phyloP scores from a whole-genome alignment of 2,888 invertebrate genomes.

The Diadegma fenestrale region DNA sequence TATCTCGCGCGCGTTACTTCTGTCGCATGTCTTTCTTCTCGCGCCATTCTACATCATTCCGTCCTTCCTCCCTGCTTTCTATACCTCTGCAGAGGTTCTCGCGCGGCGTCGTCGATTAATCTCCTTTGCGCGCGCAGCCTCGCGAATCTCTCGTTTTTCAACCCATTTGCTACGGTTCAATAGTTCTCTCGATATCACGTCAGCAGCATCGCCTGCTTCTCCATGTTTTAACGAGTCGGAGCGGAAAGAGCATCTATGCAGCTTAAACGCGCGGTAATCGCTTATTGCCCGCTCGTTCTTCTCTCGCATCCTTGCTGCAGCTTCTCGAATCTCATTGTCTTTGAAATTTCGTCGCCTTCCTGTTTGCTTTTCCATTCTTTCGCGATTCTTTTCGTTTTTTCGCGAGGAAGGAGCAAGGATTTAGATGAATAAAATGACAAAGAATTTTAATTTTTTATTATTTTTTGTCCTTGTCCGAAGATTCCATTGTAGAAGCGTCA shows the following conservation, averaged over 20 bases:
- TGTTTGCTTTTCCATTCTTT: background rate
- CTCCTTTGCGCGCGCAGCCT: conserved; percentile 29
- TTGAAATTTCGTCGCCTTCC: background rate
- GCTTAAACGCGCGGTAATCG: conserved; percentile 56
- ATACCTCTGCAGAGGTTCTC: too few relatives aligned
- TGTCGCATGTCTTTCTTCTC: conserved; percentile 38
- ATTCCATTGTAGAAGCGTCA: too few relatives aligned
- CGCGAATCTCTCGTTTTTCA: conserved; percentile 36
- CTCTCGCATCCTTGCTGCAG: conserved; percentile 18
- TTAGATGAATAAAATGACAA: conserved; percentile 18
- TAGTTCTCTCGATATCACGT: conserved; percentile 37
- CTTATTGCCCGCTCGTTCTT: conserved; percentile 43
- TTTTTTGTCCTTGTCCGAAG: too few relatives aligned
- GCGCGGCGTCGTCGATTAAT: conserved; percentile 38
- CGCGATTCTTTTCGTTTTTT: background rate
- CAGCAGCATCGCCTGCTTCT: conserved; percentile 34
- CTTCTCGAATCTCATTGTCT: conserved; percentile 39
- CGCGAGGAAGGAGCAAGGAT: background rate
- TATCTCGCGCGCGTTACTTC: conserved; percentile 36
- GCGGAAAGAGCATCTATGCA: conserved; percentile 32
- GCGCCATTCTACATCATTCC: conserved; percentile 56
- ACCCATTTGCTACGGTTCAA: conserved; percentile 29
- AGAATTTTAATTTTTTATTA: too few relatives aligned
- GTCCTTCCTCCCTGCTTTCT: conserved; percentile 56
- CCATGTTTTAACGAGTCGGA: conserved; percentile 35